A percentile compares a stretch with the other conserved stretches of the same genome.
phyloP scores from a whole-genome alignment of 1,140 invertebrate genomes.

The Drosophila mauritiana region DNA sequence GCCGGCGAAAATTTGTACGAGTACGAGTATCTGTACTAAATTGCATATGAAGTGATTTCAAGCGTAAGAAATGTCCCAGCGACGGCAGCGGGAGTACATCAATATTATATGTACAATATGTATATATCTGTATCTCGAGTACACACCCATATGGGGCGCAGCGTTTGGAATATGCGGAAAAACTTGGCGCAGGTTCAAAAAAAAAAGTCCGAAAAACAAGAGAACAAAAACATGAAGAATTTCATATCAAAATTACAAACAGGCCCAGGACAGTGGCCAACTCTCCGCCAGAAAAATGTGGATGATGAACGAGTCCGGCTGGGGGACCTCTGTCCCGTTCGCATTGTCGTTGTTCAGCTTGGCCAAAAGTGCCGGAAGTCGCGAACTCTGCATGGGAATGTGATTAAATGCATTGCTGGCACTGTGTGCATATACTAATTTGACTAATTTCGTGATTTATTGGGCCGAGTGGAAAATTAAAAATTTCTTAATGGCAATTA shows the following conservation, averaged over 20 bases:
- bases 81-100: conserved; percentile 42
- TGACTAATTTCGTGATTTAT: conserved; percentile 71
- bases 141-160: conserved; percentile 26
- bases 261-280: conserved; percentile 53
- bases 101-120: conserved; percentile 48
- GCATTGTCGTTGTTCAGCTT: conserved; percentile 15
- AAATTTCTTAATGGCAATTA: conserved; percentile 2
- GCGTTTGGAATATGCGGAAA: conserved; percentile 68
- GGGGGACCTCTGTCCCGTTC: conserved; percentile 10
- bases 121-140: conserved; percentile 6
- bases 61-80: conserved; percentile 73
- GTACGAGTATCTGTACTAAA: conserved; percentile 68
- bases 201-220: conserved; percentile 27
- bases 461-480: conserved; percentile 18
- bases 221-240: conserved; percentile 25
- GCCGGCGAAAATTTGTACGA: conserved; percentile 6
- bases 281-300: conserved; percentile 36
- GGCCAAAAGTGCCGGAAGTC: conserved; percentile 69
- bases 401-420: conserved; percentile 75
- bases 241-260: conserved; percentile 78
- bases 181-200: conserved; percentile 80
- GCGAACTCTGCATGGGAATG: conserved; percentile 52
- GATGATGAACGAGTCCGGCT: conserved; percentile 65
- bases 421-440: conserved; percentile 61
- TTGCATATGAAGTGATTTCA: conserved; percentile 81